Evolutionary conservation across 2,113 vertebrate genomes (phyloP), one percentile per base, ranked within the genome.

Genomic region (Pelobates fuscus): DNA sequence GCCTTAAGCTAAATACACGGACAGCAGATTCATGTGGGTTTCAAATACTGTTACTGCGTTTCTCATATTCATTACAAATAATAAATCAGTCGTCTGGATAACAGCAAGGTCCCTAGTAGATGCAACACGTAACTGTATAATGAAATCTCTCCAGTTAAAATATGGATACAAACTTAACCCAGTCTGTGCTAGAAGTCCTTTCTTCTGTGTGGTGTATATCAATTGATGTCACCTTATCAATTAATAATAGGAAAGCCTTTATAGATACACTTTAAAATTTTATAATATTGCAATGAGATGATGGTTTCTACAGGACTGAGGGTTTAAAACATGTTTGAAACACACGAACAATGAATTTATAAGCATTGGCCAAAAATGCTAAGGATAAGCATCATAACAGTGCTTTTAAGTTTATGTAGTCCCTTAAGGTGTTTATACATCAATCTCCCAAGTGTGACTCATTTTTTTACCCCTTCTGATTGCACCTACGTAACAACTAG

Each of bases 341-440:
- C 30, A 58, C 43, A 58, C 17, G 20, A 66, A 67, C 52, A 44
- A 73, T 29, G 30, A 41, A 74, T 58, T 37, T 74, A 65, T 41
- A 24, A 65, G 21, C 24, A 21, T 15, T 18, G 30, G 32, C 62
- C 21, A 2, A 2, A 24, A 37, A 11, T 25, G 26, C 24, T 41
- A 6, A 65, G 8, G 43, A 15, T 43, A 74, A 75, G 25, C 27
- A 66, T 23, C 23, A 46, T 54, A 11, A 30, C n/a, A 44, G 25
- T 17, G 14, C 62, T 43, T 65, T 30, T 54, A 25, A 63, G 27
- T 17, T 8, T 65, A 20, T 27, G 21, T 12, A 1, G 30, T 60
- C 57, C 55, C 61, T 23, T 14, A 27, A 26, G 29, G 71, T 49
- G 49, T 41, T 23, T 41, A 23, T 30, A 73, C 71, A 54, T 74